phyloP scores from a whole-genome alignment of 2,797 vertebrate genomes.

The Hylomyscus alleni region DNA sequence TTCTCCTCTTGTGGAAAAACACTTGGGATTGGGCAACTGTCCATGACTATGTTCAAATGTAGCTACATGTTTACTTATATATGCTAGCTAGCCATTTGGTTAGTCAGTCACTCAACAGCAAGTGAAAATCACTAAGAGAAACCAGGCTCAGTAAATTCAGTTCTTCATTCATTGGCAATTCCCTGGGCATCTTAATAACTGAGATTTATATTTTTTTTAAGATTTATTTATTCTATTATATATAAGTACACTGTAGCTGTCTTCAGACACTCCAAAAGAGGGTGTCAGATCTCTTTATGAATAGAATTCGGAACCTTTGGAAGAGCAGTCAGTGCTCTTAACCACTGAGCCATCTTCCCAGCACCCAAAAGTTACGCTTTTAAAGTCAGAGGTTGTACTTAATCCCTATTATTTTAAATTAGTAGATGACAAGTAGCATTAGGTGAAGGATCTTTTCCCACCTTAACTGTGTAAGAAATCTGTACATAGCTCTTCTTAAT shows the following conservation, averaged over 20 bases:
- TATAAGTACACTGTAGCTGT: too few species aligned
- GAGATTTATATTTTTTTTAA: not conserved
- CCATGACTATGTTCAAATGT: not conserved
- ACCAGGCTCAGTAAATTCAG: not conserved
- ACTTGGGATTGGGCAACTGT: not conserved
- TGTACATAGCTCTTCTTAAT: not conserved
- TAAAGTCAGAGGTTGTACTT: not conserved
- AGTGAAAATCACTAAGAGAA: not conserved
- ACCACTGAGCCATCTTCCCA: too few species aligned
- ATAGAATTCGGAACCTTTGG: too few species aligned
- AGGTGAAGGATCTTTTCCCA: not conserved
- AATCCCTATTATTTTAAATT: not conserved
- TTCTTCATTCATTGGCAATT: constrained; percentile 34
- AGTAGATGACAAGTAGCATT: not conserved
- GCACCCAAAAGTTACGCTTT: not conserved
- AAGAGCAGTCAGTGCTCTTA: too few species aligned
- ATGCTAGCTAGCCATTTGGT: not conserved
- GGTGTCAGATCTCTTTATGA: too few species aligned
- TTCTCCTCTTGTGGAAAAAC: constrained; percentile 20
- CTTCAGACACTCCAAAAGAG: too few species aligned
- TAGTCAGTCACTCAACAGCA: not conserved
- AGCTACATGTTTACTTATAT: not conserved
- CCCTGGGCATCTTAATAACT: not conserved
- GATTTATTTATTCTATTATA: too few species aligned
- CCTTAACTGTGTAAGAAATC: not conserved